A percentile compares a stretch with the other conserved stretches of the same genome.
Evolutionary conservation across 2,797 vertebrate species (phyloP).

Genomic region (Hapalemur alaotrensis): DNA sequence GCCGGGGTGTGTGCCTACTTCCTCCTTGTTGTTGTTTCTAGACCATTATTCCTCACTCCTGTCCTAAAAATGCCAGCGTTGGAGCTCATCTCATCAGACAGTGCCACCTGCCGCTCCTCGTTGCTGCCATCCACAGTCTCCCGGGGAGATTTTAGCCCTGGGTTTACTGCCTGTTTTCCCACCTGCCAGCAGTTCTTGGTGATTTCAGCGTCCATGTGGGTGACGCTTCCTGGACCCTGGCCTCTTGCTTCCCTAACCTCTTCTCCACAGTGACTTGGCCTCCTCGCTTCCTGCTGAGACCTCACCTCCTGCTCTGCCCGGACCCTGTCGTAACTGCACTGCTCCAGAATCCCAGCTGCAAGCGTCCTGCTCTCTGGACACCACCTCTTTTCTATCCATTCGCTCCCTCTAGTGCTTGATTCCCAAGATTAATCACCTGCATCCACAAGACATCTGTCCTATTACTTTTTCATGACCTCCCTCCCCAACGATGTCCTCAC

Average conservation of each 20-base stretch:
- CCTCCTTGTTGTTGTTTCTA: background rate
- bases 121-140: no score
- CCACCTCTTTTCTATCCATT: background rate
- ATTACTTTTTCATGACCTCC: background rate
- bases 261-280: background rate
- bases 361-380: accelerated
- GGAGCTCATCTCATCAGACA: background rate
- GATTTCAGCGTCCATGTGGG: background rate
- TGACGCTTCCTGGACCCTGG: background rate
- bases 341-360: background rate
- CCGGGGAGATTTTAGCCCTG: background rate
- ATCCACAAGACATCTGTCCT: background rate
- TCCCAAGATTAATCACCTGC: background rate
- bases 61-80: background rate
- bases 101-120: accelerated
- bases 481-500: background rate
- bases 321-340: background rate
- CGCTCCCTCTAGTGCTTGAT: background rate
- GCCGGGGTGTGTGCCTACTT: background rate
- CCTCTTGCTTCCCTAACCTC: background rate
- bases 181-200: background rate
- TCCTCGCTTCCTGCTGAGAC: background rate
- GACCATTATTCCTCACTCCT: background rate
- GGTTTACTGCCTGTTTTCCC: background rate
- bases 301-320: background rate